Base-by-base conservation (phyloP, 2,797 vertebrate genomes). In the Channallabes apus region DNA sequence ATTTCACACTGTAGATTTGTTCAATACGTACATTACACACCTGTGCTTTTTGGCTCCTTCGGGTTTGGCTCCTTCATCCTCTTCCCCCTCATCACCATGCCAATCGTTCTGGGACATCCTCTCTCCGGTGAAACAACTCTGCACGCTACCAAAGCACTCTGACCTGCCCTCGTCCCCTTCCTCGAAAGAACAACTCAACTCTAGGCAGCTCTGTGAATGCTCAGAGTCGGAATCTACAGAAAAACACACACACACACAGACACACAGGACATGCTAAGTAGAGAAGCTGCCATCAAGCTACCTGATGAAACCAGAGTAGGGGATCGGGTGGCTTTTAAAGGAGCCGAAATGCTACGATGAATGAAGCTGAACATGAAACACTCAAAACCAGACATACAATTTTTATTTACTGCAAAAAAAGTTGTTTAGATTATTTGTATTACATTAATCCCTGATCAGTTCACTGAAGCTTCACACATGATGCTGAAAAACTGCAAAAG, bases 31-130 rank as follows among this genome's bases (percentile, higher is more conserved):
- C 75, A 84, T 11, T 82, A 54, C 96, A 92, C 94, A 99, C 98
- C 98, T 98, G 94, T 97, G 95, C 65, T 95, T 97, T 89, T 95
- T 94, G 92, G 97, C 94, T 89, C 98, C 97, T 0, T 97, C 98
- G 90, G 97, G 93, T 89, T 96, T 95, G n/a, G 89, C 88, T 72
- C 93, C 94, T 85, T 92, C 93, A 29, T 95, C 94, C 80, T 92
- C 93, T 9, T 92, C 91, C 14, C 93, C 93, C 85, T 91, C 86
- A 87, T 96, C 93, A 76, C 94, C 95, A 91, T 94, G 96, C 85
- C 93, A 96, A 89, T 96, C 95, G 85, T 94, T 96, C 92, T 94
- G 95, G 20, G 95, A 94, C 96, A 96, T 92, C 88, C 91, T 93
- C 91, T 90, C 84, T 90, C 89, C 84, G 20, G 17, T 68, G 64